Percentiles rank a stretch among this genome's conserved stretches.
Conservation (phyloP, 2,797 vertebrate genomes). For the Selene dorsalis region DNA sequence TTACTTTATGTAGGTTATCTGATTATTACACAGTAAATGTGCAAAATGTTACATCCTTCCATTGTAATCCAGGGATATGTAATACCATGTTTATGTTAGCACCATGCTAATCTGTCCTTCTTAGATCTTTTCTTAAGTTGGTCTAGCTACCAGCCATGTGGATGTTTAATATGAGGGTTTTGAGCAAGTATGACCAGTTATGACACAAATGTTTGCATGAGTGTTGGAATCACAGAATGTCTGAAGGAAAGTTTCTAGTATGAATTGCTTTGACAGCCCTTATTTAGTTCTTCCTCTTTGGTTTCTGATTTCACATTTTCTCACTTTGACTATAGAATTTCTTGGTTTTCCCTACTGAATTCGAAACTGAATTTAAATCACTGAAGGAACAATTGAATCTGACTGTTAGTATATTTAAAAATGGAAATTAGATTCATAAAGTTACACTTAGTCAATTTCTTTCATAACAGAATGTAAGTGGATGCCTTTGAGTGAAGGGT, state of each 20-base stretch:
- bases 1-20: background rate
- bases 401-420: conserved; percentile 10
- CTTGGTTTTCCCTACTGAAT: background rate
- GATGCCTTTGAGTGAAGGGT: conserved; percentile 30
- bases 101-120: background rate
- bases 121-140: conserved; percentile 3
- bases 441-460: background rate
- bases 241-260: conserved; percentile 27
- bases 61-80: background rate
- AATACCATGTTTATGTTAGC: background rate
- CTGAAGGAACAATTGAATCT: conserved; percentile 26
- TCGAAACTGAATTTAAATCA: conserved; percentile 18
- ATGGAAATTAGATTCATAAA: background rate
- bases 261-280: conserved; percentile 23
- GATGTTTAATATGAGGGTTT: conserved; percentile 27
- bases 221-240: conserved; percentile 27
- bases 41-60: background rate
- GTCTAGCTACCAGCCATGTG: background rate
- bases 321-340: background rate
- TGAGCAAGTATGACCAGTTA: conserved; percentile 19
- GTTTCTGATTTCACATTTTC: conserved; percentile 5
- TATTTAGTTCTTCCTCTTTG: background rate
- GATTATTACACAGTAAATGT: conserved; percentile 1
- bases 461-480: conserved; percentile 14
- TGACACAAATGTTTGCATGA: conserved; percentile 12